Evolutionary conservation across 1,140 invertebrate genomes (phyloP).

Genomic region (Trialeurodes vaporariorum): DNA sequence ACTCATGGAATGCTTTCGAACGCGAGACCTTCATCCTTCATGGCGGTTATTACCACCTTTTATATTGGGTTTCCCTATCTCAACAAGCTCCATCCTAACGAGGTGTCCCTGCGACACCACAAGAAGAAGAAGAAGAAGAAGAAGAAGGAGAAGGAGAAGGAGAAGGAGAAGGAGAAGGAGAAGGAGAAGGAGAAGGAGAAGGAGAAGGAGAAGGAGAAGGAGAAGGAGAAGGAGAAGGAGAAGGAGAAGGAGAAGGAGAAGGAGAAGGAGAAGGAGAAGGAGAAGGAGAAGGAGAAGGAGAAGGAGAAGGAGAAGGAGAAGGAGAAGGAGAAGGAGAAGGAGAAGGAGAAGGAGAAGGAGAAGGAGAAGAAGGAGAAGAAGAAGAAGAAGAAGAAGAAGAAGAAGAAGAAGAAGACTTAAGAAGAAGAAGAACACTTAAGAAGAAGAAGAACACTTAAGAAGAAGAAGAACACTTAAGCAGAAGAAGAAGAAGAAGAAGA

Average conservation of each 20-base stretch:
- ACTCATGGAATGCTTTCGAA: too few species aligned
- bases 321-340: slow-evolving; percentile 1
- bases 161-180: slow-evolving; percentile 6
- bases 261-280: slow-evolving; percentile 6
- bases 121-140: slow-evolving; percentile 7
- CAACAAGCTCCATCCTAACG: too few species aligned
- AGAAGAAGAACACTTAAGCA: too few species aligned
- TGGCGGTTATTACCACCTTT: too few species aligned
- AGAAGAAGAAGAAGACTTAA: too few species aligned
- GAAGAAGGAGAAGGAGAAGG: slow-evolving; percentile 7
- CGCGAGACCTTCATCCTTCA: too few species aligned
- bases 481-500: too few species aligned
- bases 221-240: slow-evolving; percentile 8
- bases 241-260: slow-evolving; percentile 8
- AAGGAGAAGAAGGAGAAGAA: not conserved
- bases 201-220: slow-evolving; percentile 7
- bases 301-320: slow-evolving; percentile 7
- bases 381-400: too few species aligned
- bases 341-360: not conserved
- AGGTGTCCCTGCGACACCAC: too few species aligned
- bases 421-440: too few species aligned
- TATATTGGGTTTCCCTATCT: too few species aligned
- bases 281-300: slow-evolving; percentile 4
- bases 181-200: slow-evolving; percentile 8
- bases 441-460: too few species aligned